A percentile compares a stretch with the other conserved stretches of the same genome.
Conservation (phyloP, 2,888 invertebrate species). For the Eustalomyia histrio region DNA sequence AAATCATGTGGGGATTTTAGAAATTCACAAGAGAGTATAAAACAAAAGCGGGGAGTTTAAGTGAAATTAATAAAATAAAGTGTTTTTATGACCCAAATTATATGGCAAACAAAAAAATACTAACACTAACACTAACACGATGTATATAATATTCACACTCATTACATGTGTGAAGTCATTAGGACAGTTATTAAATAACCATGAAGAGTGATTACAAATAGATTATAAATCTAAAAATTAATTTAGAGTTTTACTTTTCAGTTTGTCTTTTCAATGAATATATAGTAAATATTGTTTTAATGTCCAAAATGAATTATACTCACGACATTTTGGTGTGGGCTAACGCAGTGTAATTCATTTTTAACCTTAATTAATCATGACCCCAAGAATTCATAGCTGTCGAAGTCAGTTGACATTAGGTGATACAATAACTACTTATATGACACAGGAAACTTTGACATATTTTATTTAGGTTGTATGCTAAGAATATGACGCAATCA, state of each 20-base stretch:
- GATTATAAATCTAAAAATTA: constrained; percentile 26
- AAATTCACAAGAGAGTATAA: constrained; percentile 1
- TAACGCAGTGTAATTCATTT: background rate
- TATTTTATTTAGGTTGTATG: background rate
- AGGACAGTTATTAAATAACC: constrained; percentile 48
- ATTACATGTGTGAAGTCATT: constrained; percentile 30
- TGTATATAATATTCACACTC: constrained; percentile 15
- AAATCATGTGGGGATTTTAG: constrained; percentile 55
- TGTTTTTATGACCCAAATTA: constrained; percentile 60
- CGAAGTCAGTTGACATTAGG: constrained; percentile 38
- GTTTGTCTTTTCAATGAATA: constrained; percentile 29
- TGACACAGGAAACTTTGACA: background rate
- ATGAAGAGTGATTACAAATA: constrained; percentile 39
- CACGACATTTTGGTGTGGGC: constrained; percentile 34
- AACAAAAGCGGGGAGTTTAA: constrained; percentile 33
- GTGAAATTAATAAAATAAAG: constrained; percentile 56
- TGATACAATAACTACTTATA: background rate
- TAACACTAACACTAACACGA: background rate
- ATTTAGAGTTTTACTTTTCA: constrained; percentile 19
- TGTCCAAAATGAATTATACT: constrained; percentile 30
- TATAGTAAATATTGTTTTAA: constrained; percentile 41
- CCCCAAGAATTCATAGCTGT: background rate
- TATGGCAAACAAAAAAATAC: constrained; percentile 29
- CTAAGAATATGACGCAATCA: too few species aligned
- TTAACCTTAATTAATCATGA: constrained; percentile 45